Base-by-base conservation (phyloP, 1,140 invertebrate genomes). In the Oncopeltus fasciatus region DNA sequence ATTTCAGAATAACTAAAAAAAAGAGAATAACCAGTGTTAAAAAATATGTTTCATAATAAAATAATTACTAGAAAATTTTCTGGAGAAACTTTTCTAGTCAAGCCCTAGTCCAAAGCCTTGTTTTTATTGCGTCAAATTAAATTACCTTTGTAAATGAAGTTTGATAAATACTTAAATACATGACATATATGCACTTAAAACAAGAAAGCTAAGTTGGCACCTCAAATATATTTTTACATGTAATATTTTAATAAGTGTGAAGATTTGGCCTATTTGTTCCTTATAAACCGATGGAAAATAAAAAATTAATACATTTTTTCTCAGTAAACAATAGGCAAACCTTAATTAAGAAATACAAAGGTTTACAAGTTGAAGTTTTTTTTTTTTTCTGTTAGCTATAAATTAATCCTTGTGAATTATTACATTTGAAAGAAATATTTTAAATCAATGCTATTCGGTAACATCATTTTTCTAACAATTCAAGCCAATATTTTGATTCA, bases 171-270 rank as follows among this genome's bases (percentile, higher is more conserved):
- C n/a, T n/a, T n/a, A n/a, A n/a, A n/a, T n/a, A n/a, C n/a, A n/a
- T n/a, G n/a, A n/a, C n/a, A n/a, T n/a, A n/a, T n/a, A n/a, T n/a
- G n/a, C n/a, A n/a, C n/a, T n/a, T n/a, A n/a, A n/a, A n/a, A n/a
- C n/a, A n/a, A n/a, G n/a, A n/a, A n/a, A n/a, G n/a, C n/a, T 53
- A 53, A 53, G 49, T 53, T 53, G 49, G 49, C 49, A 53, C 49
- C 26, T 53, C 26, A 53, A 53, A 53, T 53, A 53, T 53, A 53
- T 53, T 53, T 53, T 53, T 53, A 24, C 49, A 53, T 24, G 26
- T 53, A 24, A 53, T 53, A 53, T 24, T 53, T 53, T 53, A 53
- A 24, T 53, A 26, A 24, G 26, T 53, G 49, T 53, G 26, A 53
- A 53, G 21, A 53, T 53, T 53, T 53, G 49, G 49, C 49, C 49